Evolutionary conservation across 2,797 vertebrate genomes (phyloP), one percentile per base, ranked within the genome.

Genomic region (Helarctos malayanus): DNA sequence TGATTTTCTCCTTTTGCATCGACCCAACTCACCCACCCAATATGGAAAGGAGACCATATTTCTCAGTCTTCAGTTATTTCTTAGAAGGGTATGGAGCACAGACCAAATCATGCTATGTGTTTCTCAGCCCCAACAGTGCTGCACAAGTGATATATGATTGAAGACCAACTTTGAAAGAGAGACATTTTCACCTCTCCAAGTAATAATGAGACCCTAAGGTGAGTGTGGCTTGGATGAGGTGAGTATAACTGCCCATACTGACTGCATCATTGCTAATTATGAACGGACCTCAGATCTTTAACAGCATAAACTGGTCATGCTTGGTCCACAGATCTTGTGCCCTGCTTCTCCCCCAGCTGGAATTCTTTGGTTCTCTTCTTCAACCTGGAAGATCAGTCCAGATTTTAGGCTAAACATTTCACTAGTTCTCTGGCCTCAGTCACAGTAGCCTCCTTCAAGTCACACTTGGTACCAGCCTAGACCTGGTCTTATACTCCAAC

Each of bases 101-200:
- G 14, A 63, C 6, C 13, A 86, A 92, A 89, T 73, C 21, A 79
- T 78, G 25, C 21, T 75, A 14, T 78, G 16, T 57, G 12, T 91
- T 91, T 93, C 41, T 87, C 38, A 91, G 49, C 13, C 54, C 13
- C 41, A 81, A 27, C 0, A 71, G 16, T 38, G 61, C 1, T 87
- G 23, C 49, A 49, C 15, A 68, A 86, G 27, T 73, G 59, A 91
- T 75, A 75, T 3, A 76, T 45, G 19, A 86, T 19, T 47, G 38
- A 88, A 91, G 57, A 87, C 73, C 56, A 91, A 47, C 35, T 19
- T 82, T 85, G 15, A 59, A 88, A 90, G 25, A 86, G 56, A 92
- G 49, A 89, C 78, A 14, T 45, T 61, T 95, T 91, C 56, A 73
- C 59, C 47, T 23, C 41, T 21, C 29, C 41, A 65, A 45, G 49